A percentile compares a stretch with the other conserved stretches of the same genome.
Evolutionary conservation across 2,113 vertebrate genomes (phyloP).

Genomic region (Steatornis caripensis): DNA sequence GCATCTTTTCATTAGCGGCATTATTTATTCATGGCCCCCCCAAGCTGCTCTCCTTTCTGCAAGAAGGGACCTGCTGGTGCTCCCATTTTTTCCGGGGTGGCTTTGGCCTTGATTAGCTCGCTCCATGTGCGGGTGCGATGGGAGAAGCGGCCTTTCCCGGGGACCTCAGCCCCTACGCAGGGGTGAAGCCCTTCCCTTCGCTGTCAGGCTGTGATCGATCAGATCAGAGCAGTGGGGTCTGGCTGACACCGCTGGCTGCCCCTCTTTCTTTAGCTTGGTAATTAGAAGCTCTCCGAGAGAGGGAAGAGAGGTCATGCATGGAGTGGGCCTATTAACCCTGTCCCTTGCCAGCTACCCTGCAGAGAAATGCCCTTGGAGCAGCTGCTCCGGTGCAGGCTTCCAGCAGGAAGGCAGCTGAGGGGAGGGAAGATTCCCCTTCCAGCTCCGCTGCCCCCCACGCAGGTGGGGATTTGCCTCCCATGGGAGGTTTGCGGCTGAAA

Average conservation of each 20-base stretch:
- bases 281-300: conserved; percentile 14
- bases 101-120: background rate
- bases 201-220: background rate
- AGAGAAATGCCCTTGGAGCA: conserved; percentile 7
- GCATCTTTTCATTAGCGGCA: background rate
- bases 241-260: background rate
- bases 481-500: background rate
- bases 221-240: background rate
- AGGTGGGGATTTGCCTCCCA: accelerated
- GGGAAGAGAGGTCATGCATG: conserved; percentile 26
- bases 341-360: conserved; percentile 33
- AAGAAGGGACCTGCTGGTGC: background rate
- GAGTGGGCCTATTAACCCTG: conserved; percentile 26
- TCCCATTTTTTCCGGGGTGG: background rate
- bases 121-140: background rate
- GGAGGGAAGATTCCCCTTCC: background rate
- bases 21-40: background rate
- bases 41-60: background rate
- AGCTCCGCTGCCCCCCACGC: background rate
- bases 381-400: background rate
- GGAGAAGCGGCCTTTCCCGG: background rate
- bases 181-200: background rate
- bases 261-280: background rate
- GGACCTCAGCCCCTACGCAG: background rate
- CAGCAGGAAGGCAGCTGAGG: background rate